phyloP scores from a whole-genome alignment of 1,140 invertebrate genomes.

The Drosophila dunni region DNA sequence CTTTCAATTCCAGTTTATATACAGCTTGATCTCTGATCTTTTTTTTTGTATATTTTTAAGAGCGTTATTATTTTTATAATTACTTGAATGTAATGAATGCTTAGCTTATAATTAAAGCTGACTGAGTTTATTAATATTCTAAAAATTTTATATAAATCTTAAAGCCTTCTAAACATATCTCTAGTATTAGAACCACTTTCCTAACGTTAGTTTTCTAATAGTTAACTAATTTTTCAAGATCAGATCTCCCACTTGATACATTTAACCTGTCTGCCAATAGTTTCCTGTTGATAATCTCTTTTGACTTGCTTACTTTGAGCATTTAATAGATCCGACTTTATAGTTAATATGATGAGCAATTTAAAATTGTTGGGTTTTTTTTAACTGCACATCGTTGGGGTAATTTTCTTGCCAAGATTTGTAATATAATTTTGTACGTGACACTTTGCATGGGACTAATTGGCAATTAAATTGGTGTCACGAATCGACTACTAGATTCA shows the following conservation, averaged over 20 bases:
- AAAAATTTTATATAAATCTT: no score
- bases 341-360: not conserved
- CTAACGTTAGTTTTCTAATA: no score
- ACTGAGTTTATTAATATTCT: no score
- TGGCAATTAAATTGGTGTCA: slow-evolving; percentile 42
- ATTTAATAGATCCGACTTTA: not conserved
- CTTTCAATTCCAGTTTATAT: no score
- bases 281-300: slow-evolving; percentile 3
- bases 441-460: slow-evolving; percentile 68
- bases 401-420: slow-evolving; percentile 29
- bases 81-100: no score
- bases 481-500: slow-evolving; percentile 17
- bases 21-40: no score
- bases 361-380: slow-evolving; percentile 3
- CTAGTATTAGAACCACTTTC: no score
- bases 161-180: no score
- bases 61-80: no score
- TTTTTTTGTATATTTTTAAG: no score
- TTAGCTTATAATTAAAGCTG: no score
- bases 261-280: slow-evolving; percentile 7
- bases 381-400: slow-evolving; percentile 17
- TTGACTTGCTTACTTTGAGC: not conserved
- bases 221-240: slow-evolving; percentile 7
- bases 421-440: slow-evolving; percentile 24
- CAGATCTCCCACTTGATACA: not conserved